phyloP scores from a whole-genome alignment of 2,888 invertebrate genomes.

The Eupithecia tripunctaria region DNA sequence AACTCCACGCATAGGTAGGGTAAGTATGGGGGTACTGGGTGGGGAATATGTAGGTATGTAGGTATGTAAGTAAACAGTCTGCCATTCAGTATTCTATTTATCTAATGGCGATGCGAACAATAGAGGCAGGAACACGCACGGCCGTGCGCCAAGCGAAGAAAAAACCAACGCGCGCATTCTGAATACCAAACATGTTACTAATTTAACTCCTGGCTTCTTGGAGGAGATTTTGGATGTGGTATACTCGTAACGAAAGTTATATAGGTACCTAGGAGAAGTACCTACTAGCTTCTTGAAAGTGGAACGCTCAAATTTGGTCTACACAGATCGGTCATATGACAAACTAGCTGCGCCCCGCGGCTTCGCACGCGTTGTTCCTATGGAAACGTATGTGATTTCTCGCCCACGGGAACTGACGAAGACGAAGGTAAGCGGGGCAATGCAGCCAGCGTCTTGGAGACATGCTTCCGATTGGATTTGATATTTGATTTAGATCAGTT shows the following conservation, averaged over 20 bases:
- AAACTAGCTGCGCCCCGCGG: no score
- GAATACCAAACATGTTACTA: conserved; percentile 71
- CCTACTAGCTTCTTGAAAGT: no score
- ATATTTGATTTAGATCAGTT: no score
- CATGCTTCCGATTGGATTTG: no score
- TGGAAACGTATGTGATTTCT: no score
- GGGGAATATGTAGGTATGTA: background rate
- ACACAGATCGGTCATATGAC: no score
- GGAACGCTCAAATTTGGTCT: no score
- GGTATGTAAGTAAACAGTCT: conserved; percentile 9
- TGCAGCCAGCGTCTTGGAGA: no score
- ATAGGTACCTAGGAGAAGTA: no score
- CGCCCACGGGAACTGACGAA: no score
- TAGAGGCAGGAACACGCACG: conserved; percentile 53
- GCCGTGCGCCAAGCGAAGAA: conserved; percentile 59
- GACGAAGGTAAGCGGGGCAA: no score
- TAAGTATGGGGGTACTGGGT: background rate
- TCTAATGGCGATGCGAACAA: conserved; percentile 40
- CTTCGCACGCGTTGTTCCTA: no score
- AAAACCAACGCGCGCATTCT: conserved; percentile 66
- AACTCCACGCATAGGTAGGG: background rate
- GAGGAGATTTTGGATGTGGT: conserved; percentile 33
- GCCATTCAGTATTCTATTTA: conserved; percentile 34
- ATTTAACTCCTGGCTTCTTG: conserved; percentile 54
- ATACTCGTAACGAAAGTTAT: background rate